Percentiles rank a stretch among this genome's conserved stretches.
These are phyloP conservation scores for Catamblyrhynchus diadema DNA, from an alignment of 2,797 vertebrate genomes.

Conservation along the genomic window DNA sequence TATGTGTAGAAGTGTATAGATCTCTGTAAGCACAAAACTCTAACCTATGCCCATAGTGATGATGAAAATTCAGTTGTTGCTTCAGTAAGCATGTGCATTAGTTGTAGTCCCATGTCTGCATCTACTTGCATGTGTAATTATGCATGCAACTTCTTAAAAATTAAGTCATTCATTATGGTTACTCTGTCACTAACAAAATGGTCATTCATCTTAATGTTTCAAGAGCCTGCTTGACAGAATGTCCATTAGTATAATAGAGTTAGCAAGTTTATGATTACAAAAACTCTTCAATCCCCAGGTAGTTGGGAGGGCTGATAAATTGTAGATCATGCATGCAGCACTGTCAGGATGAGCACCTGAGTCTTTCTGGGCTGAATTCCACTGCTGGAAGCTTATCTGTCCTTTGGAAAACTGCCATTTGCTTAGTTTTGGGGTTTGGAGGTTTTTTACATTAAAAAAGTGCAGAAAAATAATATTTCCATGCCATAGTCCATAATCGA, in stretches of 20 bases:
- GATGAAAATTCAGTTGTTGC: neutral
- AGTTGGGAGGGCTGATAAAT: neutral
- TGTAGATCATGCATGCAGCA: neutral
- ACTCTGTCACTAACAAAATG: neutral
- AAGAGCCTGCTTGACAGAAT: neutral
- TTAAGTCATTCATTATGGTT: neutral
- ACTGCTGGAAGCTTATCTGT: neutral
- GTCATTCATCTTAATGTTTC: neutral
- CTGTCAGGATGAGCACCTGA: rapidly evolving
- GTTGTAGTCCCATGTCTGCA: neutral
- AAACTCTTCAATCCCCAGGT: neutral
- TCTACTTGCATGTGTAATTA: neutral
- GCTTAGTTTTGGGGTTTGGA: neutral
- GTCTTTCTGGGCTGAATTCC: neutral
- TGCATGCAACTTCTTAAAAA: neutral
- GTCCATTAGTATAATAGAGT: neutral
- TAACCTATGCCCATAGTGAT: neutral
- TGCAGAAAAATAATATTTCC: neutral
- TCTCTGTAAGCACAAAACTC: neutral
- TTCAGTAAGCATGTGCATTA: neutral
- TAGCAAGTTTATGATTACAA: neutral
- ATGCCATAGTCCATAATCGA: neutral
- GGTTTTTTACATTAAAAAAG: rapidly evolving
- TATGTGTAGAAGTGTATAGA: neutral
- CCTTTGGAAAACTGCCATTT: neutral